Evolutionary conservation across 2,113 vertebrate species (phyloP).

Genomic region (Bambusicola thoracicus): DNA sequence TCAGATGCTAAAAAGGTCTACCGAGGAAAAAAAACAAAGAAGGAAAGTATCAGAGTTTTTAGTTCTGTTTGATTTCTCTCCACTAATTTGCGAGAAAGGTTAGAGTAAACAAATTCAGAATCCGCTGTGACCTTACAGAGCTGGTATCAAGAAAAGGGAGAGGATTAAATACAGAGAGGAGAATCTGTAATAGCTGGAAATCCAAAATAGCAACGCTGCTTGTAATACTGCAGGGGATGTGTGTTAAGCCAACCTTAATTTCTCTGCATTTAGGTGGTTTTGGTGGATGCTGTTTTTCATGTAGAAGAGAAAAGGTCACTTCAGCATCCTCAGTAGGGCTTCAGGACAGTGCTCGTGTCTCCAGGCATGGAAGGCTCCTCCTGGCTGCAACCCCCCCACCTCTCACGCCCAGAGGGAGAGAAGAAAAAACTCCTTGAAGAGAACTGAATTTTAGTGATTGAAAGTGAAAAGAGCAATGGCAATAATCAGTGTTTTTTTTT

Average conservation of each 20-base stretch:
- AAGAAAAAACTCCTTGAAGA: neutral
- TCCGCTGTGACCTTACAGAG: neutral
- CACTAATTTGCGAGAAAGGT: neutral
- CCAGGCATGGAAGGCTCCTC: neutral
- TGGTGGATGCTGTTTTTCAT: neutral
- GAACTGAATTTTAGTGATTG: neutral
- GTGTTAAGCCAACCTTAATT: neutral
- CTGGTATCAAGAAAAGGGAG: neutral
- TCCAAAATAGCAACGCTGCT: accelerated
- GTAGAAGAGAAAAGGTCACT: neutral
- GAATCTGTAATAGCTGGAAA: neutral
- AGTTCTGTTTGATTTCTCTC: neutral
- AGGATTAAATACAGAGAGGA: neutral
- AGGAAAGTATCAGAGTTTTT: neutral
- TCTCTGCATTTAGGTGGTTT: neutral
- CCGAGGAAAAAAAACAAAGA: neutral
- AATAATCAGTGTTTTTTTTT: neutral
- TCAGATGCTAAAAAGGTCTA: neutral
- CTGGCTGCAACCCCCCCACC: neutral
- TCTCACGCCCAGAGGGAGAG: neutral
- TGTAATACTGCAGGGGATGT: neutral
- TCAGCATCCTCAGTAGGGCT: accelerated
- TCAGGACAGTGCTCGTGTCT: neutral
- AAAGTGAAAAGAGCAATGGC: neutral
- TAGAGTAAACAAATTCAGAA: neutral